Conservation (phyloP, 2,888 invertebrate species). For the Pogonocherus hispidulus region DNA sequence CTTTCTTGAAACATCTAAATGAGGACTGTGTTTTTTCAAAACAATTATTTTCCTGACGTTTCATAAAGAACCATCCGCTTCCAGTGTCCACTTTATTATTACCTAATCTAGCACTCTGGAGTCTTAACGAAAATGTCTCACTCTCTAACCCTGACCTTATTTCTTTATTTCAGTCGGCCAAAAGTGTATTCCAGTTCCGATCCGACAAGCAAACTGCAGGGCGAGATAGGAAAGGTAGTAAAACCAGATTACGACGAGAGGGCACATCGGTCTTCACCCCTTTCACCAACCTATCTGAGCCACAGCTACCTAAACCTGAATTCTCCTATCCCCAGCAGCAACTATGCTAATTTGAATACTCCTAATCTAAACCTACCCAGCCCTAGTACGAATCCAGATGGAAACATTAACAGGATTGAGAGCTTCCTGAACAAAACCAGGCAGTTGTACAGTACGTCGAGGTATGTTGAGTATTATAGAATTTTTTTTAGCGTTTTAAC, state of each 20-base stretch:
- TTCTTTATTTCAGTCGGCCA: constrained; percentile 7
- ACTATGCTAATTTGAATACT: neutral
- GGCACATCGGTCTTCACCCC: too few relatives aligned
- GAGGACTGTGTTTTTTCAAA: too few relatives aligned
- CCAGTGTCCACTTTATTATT: too few relatives aligned
- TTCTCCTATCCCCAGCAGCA: neutral
- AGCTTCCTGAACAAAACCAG: constrained; percentile 12
- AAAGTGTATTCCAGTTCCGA: neutral
- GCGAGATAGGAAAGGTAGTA: neutral
- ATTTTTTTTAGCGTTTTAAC: too few relatives aligned
- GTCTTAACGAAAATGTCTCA: too few relatives aligned
- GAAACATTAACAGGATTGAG: neutral
- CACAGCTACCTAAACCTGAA: neutral
- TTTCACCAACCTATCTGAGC: neutral
- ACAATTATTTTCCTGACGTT: too few relatives aligned
- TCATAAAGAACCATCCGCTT: too few relatives aligned
- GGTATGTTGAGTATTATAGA: too few relatives aligned
- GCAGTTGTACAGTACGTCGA: neutral
- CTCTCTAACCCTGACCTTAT: neutral
- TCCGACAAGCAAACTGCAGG: neutral
- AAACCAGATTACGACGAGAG: neutral
- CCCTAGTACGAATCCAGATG: neutral
- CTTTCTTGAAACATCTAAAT: too few relatives aligned
- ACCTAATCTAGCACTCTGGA: too few relatives aligned
- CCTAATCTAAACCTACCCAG: neutral